These are phyloP conservation scores for Columbina picui DNA, from an alignment of 2,113 vertebrate species.

Conservation along the genomic window DNA sequence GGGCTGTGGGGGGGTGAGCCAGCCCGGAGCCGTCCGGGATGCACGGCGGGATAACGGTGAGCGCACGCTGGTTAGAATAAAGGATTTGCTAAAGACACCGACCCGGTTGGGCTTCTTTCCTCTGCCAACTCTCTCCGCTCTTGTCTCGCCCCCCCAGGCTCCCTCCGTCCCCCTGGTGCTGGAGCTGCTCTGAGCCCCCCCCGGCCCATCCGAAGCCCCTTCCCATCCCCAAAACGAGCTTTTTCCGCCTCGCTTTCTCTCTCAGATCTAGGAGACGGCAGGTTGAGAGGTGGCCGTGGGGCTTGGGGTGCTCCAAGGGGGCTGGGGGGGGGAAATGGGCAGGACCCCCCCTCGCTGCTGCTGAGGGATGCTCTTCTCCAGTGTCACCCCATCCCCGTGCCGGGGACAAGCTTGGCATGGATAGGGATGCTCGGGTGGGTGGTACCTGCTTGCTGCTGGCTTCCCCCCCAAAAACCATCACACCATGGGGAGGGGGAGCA, in stretches of 20 bases:
- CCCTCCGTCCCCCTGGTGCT: background rate
- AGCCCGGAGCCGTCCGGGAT: background rate
- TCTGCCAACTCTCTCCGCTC: slow-evolving; percentile 34
- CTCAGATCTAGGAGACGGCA: background rate
- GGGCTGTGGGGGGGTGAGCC: background rate
- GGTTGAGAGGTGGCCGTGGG: background rate
- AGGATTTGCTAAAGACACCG: background rate
- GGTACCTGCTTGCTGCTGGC: background rate
- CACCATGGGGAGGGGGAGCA: background rate
- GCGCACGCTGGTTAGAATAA: background rate
- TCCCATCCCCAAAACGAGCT: background rate
- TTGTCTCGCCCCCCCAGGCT: slow-evolving; percentile 20
- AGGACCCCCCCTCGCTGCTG: background rate
- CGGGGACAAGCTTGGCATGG: background rate
- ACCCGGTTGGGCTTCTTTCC: background rate
- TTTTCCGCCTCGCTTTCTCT: background rate
- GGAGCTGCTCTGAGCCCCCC: background rate
- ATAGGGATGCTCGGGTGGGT: background rate
- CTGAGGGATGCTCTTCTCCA: background rate
- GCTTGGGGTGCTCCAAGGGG: background rate
- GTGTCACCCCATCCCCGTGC: background rate
- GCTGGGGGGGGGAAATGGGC: background rate
- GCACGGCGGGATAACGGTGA: background rate
- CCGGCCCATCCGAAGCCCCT: background rate
- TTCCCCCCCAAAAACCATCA: background rate